Percentiles rank a stretch among this genome's conserved stretches.
These are phyloP conservation scores for Enteromius trimaculatus DNA, from an alignment of 2,797 vertebrate species.

Conservation along the genomic window DNA sequence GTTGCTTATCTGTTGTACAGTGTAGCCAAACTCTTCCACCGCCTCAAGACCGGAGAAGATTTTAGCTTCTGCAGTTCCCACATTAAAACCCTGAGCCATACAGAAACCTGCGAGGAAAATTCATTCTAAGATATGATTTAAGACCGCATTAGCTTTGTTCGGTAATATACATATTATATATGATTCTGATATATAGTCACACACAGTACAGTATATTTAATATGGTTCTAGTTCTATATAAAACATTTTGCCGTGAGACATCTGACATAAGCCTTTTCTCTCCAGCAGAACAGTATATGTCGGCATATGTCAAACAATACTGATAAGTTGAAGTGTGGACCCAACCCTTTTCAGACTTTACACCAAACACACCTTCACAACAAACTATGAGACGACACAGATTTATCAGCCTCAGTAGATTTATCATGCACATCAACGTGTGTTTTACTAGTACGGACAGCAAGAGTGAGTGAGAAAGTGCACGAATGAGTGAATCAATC, in stretches of 20 bases:
- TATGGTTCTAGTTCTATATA: neutral
- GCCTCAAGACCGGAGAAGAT: slow-evolving; percentile 36
- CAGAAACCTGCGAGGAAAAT: neutral
- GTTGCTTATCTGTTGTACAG: slow-evolving; percentile 24
- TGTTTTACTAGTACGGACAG: neutral
- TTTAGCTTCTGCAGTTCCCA: slow-evolving; percentile 47
- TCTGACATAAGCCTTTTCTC: neutral
- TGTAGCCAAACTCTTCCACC: slow-evolving; percentile 22
- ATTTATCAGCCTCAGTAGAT: no score
- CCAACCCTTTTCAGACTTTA: slow-evolving; percentile 28
- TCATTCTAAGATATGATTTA: neutral
- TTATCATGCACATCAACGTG: neutral
- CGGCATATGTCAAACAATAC: slow-evolving; percentile 14
- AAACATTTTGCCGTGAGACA: no score
- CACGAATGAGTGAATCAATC: neutral
- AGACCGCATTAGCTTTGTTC: neutral
- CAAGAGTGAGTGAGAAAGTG: neutral
- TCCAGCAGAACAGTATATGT: neutral
- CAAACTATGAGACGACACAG: neutral
- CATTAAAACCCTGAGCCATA: slow-evolving; percentile 42
- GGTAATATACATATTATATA: neutral
- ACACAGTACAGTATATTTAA: neutral
- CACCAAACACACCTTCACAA: slow-evolving; percentile 1
- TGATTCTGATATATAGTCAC: neutral
- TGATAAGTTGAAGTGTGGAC: neutral